A percentile compares a stretch with the other conserved stretches of the same genome.
Evolutionary conservation across 2,888 invertebrate species (phyloP).

Genomic region (Hybos culiciformis): DNA sequence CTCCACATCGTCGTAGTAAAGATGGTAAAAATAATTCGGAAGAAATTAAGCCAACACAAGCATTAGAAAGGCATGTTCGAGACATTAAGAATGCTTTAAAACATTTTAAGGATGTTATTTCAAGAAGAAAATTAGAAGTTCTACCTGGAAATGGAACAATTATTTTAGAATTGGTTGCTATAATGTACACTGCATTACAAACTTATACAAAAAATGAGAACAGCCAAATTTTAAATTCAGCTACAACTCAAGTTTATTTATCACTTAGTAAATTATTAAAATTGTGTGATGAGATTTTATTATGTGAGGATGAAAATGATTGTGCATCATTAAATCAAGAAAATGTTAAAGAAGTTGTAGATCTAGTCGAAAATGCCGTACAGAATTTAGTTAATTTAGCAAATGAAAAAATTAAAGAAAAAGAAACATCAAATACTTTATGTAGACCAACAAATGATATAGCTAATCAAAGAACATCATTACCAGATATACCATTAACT

Average conservation of each 20-base stretch:
- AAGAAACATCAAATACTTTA: constrained; percentile 31
- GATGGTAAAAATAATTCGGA: constrained; percentile 35
- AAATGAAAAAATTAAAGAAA: constrained; percentile 63
- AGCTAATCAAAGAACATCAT: constrained; percentile 49
- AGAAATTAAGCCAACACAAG: constrained; percentile 52
- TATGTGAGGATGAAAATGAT: constrained; percentile 46
- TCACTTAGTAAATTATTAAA: constrained; percentile 76
- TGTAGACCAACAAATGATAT: constrained; percentile 33
- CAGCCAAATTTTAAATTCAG: constrained; percentile 41
- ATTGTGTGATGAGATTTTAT: constrained; percentile 76
- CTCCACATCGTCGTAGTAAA: constrained; percentile 48
- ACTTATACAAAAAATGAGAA: constrained; percentile 33
- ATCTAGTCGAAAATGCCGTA: constrained; percentile 58
- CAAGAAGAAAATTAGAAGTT: constrained; percentile 84
- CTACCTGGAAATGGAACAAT: constrained; percentile 87
- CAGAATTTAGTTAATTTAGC: constrained; percentile 65
- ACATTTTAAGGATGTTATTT: constrained; percentile 85
- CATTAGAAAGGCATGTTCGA: constrained; percentile 61
- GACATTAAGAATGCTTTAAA: constrained; percentile 63
- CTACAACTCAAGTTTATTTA: constrained; percentile 75
- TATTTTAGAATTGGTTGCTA: constrained; percentile 81
- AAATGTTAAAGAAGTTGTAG: constrained; percentile 53
- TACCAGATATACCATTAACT: constrained; percentile 70
- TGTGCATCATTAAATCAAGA: constrained; percentile 41
- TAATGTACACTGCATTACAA: constrained; percentile 25